Evolutionary conservation across 1,140 invertebrate species (phyloP), one percentile per base, ranked within the genome.

Genomic region (Parasteatoda tepidariorum): DNA sequence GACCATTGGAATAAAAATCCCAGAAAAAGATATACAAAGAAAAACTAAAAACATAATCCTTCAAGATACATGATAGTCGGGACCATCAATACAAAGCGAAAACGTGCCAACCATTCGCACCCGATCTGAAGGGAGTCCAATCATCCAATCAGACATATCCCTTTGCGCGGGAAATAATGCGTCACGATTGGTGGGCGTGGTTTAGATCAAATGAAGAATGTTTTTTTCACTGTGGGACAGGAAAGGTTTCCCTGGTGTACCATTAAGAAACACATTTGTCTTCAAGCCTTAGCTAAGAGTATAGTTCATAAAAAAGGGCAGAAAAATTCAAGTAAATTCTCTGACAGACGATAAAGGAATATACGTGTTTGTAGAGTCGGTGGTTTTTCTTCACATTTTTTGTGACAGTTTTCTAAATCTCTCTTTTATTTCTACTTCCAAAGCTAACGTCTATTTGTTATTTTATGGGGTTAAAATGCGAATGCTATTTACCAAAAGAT

Each of bases 231-330:
- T 62, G 34, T 18, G 18, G 33, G 33, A 33, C 57, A 76, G 28
- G 33, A 55, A 30, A 76, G 26, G 59, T 48, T 38, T 76, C 73
- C 73, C 73, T 33, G 24, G 59, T 31, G 73, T 64, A 62, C 73
- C 73, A 76, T 76, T 76, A 76, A 34, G 34, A 64, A 76, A 48
- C 73, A 22, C 73, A 76, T 76, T 76, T 76, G 73, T 76, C 59
- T 76, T 76, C 59, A 41, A 31, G 73, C 24, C 54, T 76, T 62
- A 31, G 59, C 57, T 41, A 48, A 76, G 24, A 34, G 22, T 48
- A 15, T 11, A 48, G 38, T 9, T 64, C 24, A 18, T 24, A 61
- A 41, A 41, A 48, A 76, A 76, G 9, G n/a, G 24, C 7, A 24
- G 57, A 48, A 48, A 22, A 59, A 38, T 38, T 1, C 11, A 30